A percentile compares a stretch with the other conserved stretches of the same genome.
phyloP scores from a whole-genome alignment of 2,888 invertebrate species.

The Chymomyza amoena region DNA sequence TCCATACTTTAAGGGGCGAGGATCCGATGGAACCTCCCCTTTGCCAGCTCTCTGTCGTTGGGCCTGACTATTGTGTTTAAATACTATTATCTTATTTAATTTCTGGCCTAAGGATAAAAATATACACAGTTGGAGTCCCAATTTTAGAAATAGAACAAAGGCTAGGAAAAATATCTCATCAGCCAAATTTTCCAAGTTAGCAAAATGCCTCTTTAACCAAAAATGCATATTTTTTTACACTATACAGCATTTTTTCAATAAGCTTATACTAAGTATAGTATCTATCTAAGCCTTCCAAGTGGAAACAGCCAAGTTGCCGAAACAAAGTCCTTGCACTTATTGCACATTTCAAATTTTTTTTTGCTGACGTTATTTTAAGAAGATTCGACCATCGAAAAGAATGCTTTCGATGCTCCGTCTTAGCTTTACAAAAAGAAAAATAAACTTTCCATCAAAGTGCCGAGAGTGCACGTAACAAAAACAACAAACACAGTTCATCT shows the following conservation, averaged over 20 bases:
- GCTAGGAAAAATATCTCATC: neutral
- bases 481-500: slow-evolving; percentile 54
- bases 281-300: neutral
- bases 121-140: too few relatives aligned
- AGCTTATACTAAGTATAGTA: neutral
- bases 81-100: too few relatives aligned
- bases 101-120: too few relatives aligned
- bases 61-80: too few relatives aligned
- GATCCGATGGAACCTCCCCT: too few relatives aligned
- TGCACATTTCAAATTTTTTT: neutral
- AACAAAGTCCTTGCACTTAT: neutral
- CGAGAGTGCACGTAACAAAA: slow-evolving; percentile 31
- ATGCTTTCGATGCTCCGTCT: neutral
- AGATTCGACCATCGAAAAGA: neutral
- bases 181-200: neutral
- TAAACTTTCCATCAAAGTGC: slow-evolving; percentile 1
- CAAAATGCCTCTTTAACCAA: neutral
- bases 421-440: neutral
- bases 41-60: too few relatives aligned
- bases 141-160: too few relatives aligned
- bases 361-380: neutral
- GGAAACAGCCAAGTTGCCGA: neutral
- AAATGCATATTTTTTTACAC: neutral
- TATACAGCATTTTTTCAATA: neutral
- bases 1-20: too few relatives aligned